Evolutionary conservation across 2,113 vertebrate genomes (phyloP).

Genomic region (Probosciger aterrimus): DNA sequence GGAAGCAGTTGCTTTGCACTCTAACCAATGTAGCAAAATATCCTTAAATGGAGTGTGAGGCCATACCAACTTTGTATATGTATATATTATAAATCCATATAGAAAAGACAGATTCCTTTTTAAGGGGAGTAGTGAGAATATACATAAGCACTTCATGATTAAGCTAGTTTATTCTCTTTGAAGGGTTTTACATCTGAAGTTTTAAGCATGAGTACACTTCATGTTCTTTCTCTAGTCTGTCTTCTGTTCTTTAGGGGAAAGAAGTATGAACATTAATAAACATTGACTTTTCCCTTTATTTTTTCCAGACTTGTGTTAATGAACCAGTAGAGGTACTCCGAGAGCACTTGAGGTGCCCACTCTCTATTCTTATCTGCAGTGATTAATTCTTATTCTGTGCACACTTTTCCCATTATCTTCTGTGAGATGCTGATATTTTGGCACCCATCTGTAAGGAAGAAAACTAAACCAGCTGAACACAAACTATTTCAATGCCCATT

Average conservation of each 20-base stretch:
- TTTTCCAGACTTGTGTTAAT: background rate
- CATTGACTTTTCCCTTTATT: background rate
- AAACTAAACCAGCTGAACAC: background rate
- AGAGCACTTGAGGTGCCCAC: background rate
- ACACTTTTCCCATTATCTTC: background rate
- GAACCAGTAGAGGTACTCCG: background rate
- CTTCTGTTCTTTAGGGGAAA: background rate
- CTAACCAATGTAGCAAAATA: constrained; percentile 82
- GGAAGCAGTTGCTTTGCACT: constrained; percentile 83
- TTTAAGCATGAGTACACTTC: background rate
- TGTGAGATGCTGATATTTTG: background rate
- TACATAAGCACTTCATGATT: background rate
- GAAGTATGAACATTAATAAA: background rate
- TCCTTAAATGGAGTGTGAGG: constrained; percentile 84
- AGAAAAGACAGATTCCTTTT: constrained; percentile 58
- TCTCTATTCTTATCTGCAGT: background rate
- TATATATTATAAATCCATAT: constrained; percentile 40
- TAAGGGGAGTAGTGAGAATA: background rate
- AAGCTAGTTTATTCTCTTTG: background rate
- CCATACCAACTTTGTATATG: constrained; percentile 78
- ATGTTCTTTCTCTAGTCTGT: background rate
- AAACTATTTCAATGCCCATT: background rate
- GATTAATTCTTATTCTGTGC: background rate
- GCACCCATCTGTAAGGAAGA: background rate
- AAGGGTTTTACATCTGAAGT: background rate